phyloP scores from a whole-genome alignment of 2,888 invertebrate genomes.

The Trisateles emortualis region DNA sequence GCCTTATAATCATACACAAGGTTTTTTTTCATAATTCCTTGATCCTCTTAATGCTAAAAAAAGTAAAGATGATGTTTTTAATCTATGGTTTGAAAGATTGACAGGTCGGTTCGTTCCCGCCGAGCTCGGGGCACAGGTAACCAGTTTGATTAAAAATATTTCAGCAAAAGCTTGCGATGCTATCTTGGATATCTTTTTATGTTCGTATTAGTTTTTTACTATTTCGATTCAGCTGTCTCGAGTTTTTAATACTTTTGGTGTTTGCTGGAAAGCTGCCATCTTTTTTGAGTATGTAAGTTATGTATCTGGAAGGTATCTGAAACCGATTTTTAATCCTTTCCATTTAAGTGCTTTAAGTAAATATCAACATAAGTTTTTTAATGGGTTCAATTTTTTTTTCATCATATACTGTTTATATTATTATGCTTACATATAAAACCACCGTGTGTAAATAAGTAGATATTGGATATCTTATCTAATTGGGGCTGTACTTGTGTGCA shows the following conservation, averaged over 20 bases:
- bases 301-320: too few species aligned
- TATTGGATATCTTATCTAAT: too few species aligned
- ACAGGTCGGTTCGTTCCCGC: conserved; percentile 81
- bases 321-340: too few species aligned
- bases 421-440: too few species aligned
- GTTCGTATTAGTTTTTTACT: conserved; percentile 42
- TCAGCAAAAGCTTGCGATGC: conserved; percentile 75
- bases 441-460: too few species aligned
- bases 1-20: conserved; percentile 81
- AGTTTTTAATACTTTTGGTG: conserved; percentile 19
- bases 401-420: too few species aligned
- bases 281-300: conserved; percentile 4
- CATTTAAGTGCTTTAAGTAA: too few species aligned
- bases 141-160: conserved; percentile 86
- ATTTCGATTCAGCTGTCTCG: conserved; percentile 41
- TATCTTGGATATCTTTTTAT: conserved; percentile 60
- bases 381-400: too few species aligned
- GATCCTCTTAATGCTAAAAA: conserved; percentile 83
- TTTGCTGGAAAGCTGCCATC: conserved; percentile 19
- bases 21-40: conserved; percentile 74
- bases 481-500: too few species aligned
- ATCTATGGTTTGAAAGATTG: conserved; percentile 85
- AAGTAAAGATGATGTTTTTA: conserved; percentile 83
- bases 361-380: too few species aligned
- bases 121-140: conserved; percentile 77